Conservation (phyloP, 37 sponge, comb jelly and placozoan genomes). For the Beroe forskalii region DNA sequence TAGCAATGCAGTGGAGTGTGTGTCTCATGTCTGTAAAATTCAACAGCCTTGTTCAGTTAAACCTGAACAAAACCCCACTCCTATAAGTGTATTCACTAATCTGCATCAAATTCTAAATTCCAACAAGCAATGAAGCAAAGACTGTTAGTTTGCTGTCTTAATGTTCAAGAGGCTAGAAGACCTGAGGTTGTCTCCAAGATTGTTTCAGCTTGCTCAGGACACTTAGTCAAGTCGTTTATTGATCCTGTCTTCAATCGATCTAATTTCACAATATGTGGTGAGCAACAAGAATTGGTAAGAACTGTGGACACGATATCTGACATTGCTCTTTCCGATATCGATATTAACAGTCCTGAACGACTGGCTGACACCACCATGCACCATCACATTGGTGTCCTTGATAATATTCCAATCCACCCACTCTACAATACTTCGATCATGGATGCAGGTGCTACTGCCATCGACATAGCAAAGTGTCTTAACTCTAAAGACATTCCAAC, state of each 20-base stretch:
- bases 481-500: not conserved
- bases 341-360: constrained; percentile 32
- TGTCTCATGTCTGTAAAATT: too few species aligned
- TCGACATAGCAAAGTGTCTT: not conserved
- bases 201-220: not conserved
- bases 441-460: constrained; percentile 9
- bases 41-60: too few species aligned
- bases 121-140: constrained; percentile 10
- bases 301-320: not conserved
- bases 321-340: not conserved
- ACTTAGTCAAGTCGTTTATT: constrained; percentile 13
- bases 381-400: constrained; percentile 47
- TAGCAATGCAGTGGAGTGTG: too few species aligned
- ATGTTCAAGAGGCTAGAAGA: constrained; percentile 27
- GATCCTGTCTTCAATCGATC: constrained; percentile 50
- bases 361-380: not conserved
- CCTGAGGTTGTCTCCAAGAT: not conserved
- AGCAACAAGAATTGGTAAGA: not conserved
- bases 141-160: constrained; percentile 45
- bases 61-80: too few species aligned
- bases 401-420: constrained; percentile 46
- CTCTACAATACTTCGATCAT: not conserved
- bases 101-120: too few species aligned
- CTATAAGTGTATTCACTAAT: too few species aligned
- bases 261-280: constrained; percentile 15